Evolutionary conservation across 64 coral and sea anemone species (phyloP).

Genomic region (Anthopleura sola): DNA sequence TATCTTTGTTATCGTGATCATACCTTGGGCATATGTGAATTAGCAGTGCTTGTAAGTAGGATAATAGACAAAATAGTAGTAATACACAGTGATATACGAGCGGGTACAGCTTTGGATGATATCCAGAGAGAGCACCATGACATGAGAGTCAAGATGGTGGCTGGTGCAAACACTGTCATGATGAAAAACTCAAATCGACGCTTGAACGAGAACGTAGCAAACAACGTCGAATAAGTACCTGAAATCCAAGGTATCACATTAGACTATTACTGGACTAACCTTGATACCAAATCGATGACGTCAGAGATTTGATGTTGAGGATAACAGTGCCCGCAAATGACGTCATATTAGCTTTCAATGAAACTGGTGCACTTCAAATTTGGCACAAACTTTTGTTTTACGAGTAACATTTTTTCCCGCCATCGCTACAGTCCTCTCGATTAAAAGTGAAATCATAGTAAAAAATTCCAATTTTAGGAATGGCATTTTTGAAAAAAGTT

Average conservation of each 20-base stretch:
- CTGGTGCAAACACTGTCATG: slow-evolving; percentile 63
- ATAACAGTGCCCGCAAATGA: not conserved
- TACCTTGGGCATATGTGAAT: slow-evolving; percentile 29
- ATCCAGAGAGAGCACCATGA: slow-evolving; percentile 97
- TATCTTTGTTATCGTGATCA: not conserved
- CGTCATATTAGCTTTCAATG: not conserved
- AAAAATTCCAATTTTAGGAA: too few species aligned
- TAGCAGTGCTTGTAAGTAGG: slow-evolving; percentile 42
- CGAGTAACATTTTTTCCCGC: too few species aligned
- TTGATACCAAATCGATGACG: not conserved
- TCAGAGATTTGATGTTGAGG: not conserved
- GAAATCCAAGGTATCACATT: not conserved
- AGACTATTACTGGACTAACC: not conserved
- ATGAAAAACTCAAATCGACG: slow-evolving; percentile 85
- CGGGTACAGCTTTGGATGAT: slow-evolving; percentile 55
- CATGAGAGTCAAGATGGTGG: slow-evolving; percentile 54
- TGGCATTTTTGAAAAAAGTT: too few species aligned
- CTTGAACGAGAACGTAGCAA: slow-evolving; percentile 74
- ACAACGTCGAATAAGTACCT: not conserved
- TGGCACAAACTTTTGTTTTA: too few species aligned
- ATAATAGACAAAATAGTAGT: slow-evolving; percentile 13
- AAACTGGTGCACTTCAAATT: too few species aligned
- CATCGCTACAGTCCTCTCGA: too few species aligned
- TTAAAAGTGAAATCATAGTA: too few species aligned
- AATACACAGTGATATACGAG: slow-evolving; percentile 61